Percentiles rank a stretch among this genome's conserved stretches.
These are phyloP conservation scores for Hypotaenidia okinawae DNA, from an alignment of 2,797 vertebrate species.

Conservation along the genomic window DNA sequence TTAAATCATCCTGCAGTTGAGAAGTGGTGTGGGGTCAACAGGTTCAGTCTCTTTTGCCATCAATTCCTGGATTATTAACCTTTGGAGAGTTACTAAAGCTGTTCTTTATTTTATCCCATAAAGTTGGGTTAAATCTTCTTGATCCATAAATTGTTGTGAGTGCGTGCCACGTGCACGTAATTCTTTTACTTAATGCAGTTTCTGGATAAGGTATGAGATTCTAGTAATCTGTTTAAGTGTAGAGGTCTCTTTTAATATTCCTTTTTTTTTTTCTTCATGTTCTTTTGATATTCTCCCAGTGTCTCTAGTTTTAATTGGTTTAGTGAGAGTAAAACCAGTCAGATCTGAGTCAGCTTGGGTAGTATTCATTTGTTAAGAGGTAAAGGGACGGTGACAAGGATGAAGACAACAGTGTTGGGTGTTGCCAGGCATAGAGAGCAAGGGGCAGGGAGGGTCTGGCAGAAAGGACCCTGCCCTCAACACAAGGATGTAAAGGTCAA, in stretches of 20 bases:
- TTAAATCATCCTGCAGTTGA: conserved; percentile 69
- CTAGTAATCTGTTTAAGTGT: background rate
- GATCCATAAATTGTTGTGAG: conserved; percentile 29
- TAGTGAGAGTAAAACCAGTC: background rate
- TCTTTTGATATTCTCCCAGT: background rate
- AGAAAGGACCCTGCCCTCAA: background rate
- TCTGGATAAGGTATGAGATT: background rate
- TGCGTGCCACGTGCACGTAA: background rate
- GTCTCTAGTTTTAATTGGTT: background rate
- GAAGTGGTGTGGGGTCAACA: conserved; percentile 50
- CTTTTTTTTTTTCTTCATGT: background rate
- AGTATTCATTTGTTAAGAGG: background rate
- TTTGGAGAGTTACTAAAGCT: conserved; percentile 49
- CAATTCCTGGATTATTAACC: conserved; percentile 60
- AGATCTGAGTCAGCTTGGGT: background rate
- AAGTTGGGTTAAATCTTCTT: conserved; percentile 48
- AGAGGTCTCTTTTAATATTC: background rate
- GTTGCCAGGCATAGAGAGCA: background rate
- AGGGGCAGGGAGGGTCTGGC: background rate
- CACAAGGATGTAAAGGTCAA: background rate
- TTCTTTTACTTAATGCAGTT: background rate
- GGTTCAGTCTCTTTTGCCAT: conserved; percentile 35
- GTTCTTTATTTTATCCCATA: conserved; percentile 45
- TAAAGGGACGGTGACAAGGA: background rate
- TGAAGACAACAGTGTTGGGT: background rate